A percentile compares a stretch with the other conserved stretches of the same genome.
These are phyloP conservation scores for Bellardia bayeri DNA, from an alignment of 2,888 invertebrate genomes.

Conservation along the genomic window DNA sequence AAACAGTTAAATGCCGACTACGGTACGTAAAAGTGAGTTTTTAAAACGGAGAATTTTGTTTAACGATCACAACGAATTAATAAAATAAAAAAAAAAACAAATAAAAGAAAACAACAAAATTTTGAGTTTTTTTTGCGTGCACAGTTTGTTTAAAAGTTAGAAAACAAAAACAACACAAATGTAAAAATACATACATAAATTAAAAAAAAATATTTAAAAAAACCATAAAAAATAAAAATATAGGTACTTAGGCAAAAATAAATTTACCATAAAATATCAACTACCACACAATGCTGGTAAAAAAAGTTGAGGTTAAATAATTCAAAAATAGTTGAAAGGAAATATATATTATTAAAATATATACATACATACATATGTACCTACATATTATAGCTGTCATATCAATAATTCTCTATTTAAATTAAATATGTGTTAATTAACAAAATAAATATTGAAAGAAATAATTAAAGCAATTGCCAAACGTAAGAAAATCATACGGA, in stretches of 20 bases:
- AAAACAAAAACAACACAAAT: constrained; percentile 12
- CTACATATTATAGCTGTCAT: background rate
- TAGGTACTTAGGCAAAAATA: background rate
- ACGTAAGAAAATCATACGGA: background rate
- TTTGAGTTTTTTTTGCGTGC: constrained; percentile 55
- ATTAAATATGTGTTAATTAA: constrained; percentile 41
- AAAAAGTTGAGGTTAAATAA: constrained; percentile 52
- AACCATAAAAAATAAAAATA: background rate
- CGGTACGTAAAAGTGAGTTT: constrained; percentile 62
- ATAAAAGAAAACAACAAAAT: constrained; percentile 2
- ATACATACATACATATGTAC: background rate
- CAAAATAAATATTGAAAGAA: constrained; percentile 46
- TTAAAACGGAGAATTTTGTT: constrained; percentile 54
- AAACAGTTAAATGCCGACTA: constrained; percentile 72
- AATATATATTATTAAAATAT: background rate
- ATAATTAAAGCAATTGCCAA: background rate
- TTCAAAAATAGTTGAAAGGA: background rate
- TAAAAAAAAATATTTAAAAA: background rate
- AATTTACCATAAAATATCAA: constrained; percentile 13
- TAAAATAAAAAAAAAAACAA: background rate
- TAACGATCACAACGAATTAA: background rate
- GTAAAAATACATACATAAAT: constrained; percentile 15
- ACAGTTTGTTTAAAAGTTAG: constrained; percentile 42
- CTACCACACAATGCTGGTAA: constrained; percentile 4
- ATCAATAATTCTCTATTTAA: constrained; percentile 3